phyloP scores from a whole-genome alignment of 2,113 vertebrate genomes.

The Egretta garzetta region DNA sequence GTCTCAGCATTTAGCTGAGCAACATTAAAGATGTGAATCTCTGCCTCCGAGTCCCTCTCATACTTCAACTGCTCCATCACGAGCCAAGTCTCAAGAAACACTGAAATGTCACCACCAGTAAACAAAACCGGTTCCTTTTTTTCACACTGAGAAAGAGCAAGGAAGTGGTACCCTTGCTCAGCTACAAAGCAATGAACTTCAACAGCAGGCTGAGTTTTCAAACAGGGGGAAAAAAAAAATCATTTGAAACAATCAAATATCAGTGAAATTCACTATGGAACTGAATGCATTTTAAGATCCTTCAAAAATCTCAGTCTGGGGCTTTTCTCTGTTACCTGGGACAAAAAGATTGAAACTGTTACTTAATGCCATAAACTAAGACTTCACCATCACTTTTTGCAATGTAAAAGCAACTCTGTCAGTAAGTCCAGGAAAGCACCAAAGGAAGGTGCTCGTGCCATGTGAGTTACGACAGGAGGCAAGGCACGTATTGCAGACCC shows the following conservation, averaged over 20 bases:
- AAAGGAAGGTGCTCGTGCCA: background rate
- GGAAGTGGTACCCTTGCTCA: background rate
- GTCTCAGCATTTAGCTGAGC: background rate
- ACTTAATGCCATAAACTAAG: background rate
- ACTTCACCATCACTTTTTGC: background rate
- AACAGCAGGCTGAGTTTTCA: background rate
- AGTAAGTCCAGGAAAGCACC: background rate
- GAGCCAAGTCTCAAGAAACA: background rate
- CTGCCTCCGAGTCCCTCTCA: background rate
- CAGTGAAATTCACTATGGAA: background rate
- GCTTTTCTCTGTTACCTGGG: background rate
- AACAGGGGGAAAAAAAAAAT: background rate
- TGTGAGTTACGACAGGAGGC: background rate
- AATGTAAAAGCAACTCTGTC: background rate
- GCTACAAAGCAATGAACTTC: background rate
- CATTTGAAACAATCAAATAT: background rate
- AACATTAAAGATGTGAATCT: background rate
- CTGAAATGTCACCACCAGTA: background rate
- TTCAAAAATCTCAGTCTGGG: background rate
- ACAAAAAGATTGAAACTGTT: background rate
- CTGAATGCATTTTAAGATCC: background rate
- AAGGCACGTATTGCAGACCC: background rate
- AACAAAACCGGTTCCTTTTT: background rate
- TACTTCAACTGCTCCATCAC: background rate
- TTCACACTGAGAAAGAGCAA: background rate